A percentile compares a stretch with the other conserved stretches of the same genome.
Conservation (phyloP, 2,113 vertebrate genomes). For the Muscicapa adusta region DNA sequence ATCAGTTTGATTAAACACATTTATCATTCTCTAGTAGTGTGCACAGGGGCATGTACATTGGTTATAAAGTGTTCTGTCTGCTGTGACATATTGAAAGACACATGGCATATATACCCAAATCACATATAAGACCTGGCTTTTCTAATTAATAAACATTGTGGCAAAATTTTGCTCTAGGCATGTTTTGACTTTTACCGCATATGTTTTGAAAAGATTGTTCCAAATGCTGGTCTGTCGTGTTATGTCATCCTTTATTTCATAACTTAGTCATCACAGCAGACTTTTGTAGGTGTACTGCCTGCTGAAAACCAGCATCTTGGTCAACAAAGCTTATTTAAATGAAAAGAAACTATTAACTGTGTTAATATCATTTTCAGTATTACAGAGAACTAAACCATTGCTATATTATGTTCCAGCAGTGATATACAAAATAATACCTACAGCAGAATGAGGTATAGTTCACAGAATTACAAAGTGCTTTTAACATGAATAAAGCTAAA, state of each 20-base stretch:
- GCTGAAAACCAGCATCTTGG: not conserved
- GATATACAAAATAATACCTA: not conserved
- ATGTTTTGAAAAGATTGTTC: constrained; percentile 5
- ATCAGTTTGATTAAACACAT: not conserved
- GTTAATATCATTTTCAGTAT: not conserved
- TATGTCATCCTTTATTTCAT: not conserved
- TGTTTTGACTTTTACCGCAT: constrained; percentile 29
- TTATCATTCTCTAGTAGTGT: not conserved
- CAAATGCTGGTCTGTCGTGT: not conserved
- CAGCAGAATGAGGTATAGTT: not conserved
- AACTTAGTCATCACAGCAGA: not conserved
- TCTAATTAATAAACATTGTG: constrained; percentile 33
- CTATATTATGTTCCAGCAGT: not conserved
- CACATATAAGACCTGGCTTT: not conserved
- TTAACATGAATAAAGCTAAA: constrained; percentile 40
- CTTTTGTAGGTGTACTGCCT: not conserved
- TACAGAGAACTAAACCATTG: not conserved
- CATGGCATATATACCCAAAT: constrained; percentile 9
- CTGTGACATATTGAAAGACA: constrained; percentile 25
- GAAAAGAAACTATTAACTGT: not conserved
- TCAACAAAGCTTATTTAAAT: not conserved
- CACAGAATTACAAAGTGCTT: not conserved
- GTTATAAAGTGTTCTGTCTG: constrained; percentile 4
- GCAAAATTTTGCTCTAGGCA: constrained; percentile 6
- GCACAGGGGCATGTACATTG: not conserved